These are phyloP conservation scores for Myoxocephalus aenaeus DNA, from an alignment of 2,797 vertebrate genomes.

Conservation along the genomic window DNA sequence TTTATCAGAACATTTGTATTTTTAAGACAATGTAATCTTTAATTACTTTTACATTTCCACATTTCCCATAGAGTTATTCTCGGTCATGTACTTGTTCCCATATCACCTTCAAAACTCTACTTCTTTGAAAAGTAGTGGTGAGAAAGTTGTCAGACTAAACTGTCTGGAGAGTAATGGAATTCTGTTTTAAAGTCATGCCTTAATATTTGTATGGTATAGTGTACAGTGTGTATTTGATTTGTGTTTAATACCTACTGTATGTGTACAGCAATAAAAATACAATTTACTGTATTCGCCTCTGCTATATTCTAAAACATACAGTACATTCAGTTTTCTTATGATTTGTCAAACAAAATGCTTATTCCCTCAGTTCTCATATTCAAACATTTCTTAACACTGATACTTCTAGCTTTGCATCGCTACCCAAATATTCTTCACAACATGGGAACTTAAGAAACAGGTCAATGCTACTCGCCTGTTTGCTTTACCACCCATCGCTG, in stretches of 20 bases:
- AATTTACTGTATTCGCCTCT: background rate
- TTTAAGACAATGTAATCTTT: background rate
- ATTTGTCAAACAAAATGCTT: background rate
- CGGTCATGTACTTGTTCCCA: background rate
- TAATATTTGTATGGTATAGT: slow-evolving; percentile 26
- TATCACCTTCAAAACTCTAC: background rate
- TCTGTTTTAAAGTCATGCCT: slow-evolving; percentile 4
- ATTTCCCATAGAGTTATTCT: background rate
- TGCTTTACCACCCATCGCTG: background rate
- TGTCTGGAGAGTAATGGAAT: background rate
- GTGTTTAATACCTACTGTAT: slow-evolving; percentile 35
- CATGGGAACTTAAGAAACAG: background rate
- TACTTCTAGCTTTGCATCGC: background rate
- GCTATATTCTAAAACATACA: slow-evolving; percentile 21
- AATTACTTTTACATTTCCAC: background rate
- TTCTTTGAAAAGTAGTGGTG: background rate
- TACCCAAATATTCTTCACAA: background rate
- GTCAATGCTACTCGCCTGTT: background rate
- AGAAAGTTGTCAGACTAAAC: slow-evolving; percentile 2
- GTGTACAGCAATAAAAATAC: slow-evolving; percentile 49
- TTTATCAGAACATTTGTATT: background rate
- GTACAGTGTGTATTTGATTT: slow-evolving; percentile 29
- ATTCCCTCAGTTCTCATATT: background rate
- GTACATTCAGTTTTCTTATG: background rate
- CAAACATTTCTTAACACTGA: slow-evolving; percentile 1